Evolutionary conservation across 2,113 vertebrate genomes (phyloP).

Genomic region (Cephalopholis sonnerati): DNA sequence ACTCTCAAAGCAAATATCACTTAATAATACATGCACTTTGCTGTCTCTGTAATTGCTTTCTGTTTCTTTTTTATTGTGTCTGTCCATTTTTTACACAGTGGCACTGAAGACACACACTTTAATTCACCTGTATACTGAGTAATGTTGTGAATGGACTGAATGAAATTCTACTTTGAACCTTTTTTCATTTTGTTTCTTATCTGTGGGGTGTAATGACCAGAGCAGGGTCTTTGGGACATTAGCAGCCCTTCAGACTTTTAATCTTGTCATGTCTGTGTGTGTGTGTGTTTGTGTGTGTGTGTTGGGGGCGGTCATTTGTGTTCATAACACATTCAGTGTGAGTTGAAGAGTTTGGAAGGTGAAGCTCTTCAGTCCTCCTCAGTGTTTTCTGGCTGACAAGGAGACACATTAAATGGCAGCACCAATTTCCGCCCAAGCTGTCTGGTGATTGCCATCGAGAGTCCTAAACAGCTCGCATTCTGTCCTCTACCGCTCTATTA

Average conservation of each 20-base stretch:
- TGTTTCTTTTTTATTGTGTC: too few relatives aligned
- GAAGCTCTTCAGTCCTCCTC: conserved; percentile 45
- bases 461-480: conserved; percentile 7
- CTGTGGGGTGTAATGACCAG: not conserved
- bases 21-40: too few relatives aligned
- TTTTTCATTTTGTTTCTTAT: not conserved
- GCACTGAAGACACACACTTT: not conserved
- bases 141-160: not conserved
- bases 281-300: not conserved
- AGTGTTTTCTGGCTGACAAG: conserved; percentile 16
- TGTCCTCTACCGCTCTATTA: conserved; percentile 20
- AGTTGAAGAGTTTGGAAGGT: conserved; percentile 22
- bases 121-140: not conserved
- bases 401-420: conserved; percentile 30
- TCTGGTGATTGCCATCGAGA: conserved; percentile 48
- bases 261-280: not conserved
- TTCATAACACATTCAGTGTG: not conserved
- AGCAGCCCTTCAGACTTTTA: not conserved
- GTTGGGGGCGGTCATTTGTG: not conserved
- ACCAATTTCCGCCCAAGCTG: conserved; percentile 53
- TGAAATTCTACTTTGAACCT: not conserved
- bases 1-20: too few relatives aligned
- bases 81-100: not conserved
- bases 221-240: not conserved
- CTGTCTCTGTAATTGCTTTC: not conserved